phyloP scores from a whole-genome alignment of 30 jellyfish, hydroid and myxozoan species.

The Calvadosia cruxmelitensis region DNA sequence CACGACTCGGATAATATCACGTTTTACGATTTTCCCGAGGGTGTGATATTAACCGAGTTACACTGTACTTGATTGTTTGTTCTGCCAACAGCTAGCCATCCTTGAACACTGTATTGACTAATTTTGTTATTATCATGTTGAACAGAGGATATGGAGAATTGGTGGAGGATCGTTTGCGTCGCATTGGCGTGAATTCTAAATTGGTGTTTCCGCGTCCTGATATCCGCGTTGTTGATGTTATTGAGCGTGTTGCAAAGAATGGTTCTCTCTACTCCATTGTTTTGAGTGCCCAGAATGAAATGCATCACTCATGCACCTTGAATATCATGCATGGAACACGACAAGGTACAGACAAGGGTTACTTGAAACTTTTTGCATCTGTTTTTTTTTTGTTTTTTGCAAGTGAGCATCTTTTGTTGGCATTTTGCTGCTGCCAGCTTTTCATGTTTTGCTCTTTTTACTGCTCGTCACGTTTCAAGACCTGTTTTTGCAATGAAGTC shows the following conservation, averaged over 20 bases:
- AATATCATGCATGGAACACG: conserved; percentile 88
- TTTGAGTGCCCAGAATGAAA: conserved; percentile 54
- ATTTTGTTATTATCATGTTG: background rate
- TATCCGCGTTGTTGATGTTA: conserved; percentile 47
- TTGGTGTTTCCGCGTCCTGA: conserved; percentile 86
- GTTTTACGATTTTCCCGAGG: too few species aligned
- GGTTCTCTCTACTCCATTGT: conserved; percentile 87
- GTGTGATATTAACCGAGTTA: too few species aligned
- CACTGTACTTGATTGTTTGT: too few species aligned
- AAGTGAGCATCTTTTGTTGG: background rate
- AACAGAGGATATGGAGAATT: conserved; percentile 72
- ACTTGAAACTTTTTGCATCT: background rate
- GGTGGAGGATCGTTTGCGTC: conserved; percentile 73
- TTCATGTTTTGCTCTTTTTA: background rate
- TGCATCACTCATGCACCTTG: conserved; percentile 86
- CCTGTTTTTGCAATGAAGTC: too few species aligned
- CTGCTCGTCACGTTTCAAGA: too few species aligned
- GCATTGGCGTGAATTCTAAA: conserved; percentile 63
- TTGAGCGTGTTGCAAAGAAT: conserved; percentile 63
- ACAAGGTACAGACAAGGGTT: conserved; percentile 49
- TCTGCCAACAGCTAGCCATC: too few species aligned
- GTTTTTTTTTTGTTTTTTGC: conserved; percentile 9
- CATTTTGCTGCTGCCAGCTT: background rate
- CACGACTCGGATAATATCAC: too few species aligned
- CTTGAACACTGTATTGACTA: too few species aligned